These are phyloP conservation scores for Rhyacichthys aspro DNA, from an alignment of 2,797 vertebrate genomes.

Conservation along the genomic window DNA sequence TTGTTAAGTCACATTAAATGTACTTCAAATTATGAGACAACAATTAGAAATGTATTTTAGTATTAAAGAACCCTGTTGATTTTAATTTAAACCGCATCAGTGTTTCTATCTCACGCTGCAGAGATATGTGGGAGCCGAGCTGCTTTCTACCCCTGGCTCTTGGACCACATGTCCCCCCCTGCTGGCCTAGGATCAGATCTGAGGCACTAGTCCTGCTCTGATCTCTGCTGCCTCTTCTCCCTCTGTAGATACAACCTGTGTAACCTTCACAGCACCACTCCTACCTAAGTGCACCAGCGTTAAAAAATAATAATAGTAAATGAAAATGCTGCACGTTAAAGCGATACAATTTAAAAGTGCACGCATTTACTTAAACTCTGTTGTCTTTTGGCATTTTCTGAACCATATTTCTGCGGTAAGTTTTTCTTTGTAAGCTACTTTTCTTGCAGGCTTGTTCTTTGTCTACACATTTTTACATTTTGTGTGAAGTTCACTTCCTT, in stretches of 20 bases:
- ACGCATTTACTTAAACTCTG: no score
- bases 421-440: no score
- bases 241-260: constrained; percentile 7
- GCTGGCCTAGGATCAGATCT: constrained; percentile 59
- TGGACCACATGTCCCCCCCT: constrained; percentile 65
- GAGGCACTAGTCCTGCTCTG: constrained; percentile 16
- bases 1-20: not conserved
- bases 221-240: constrained; percentile 1
- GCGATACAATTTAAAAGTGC: no score
- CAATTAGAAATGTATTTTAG: not conserved
- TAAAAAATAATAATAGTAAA: no score
- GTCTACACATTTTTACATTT: no score
- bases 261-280: not conserved
- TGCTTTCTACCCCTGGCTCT: constrained; percentile 22
- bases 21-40: not conserved
- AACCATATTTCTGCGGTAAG: no score
- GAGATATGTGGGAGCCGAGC: not conserved
- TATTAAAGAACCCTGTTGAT: constrained; percentile 1
- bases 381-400: no score
- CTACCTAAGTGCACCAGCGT: not conserved
- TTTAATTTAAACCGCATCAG: constrained; percentile 1
- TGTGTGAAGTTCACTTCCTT: no score
- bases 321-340: not conserved
- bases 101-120: constrained; percentile 8
- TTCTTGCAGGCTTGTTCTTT: no score